Base-by-base conservation (phyloP, 2,888 invertebrate genomes). In the Mactromeris polynyma region DNA sequence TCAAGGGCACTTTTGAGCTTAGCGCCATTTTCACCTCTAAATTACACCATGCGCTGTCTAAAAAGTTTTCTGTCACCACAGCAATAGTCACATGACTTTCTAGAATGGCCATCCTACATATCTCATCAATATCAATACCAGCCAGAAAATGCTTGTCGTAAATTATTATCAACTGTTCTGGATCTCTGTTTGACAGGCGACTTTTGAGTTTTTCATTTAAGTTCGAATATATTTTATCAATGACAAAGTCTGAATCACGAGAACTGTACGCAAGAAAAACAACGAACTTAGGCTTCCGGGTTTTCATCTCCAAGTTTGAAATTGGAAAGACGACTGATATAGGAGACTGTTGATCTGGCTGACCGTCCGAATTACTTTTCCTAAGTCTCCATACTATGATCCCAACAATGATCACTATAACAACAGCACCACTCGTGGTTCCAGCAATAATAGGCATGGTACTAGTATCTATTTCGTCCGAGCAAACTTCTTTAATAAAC, bases 221-320 rank as follows among this genome's bases (percentile, higher is more conserved):
- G 33, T 38, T 82, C 1, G 26, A 36, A 58, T 82, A 82, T 38
- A 82, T 58, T 82, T 82, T 82, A 14, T 26, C 38, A 6, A 82
- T 0, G n/a, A 82, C 82, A 19, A 82, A 82, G 19, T 82, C 51
- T 17, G n/a, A 21, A 31, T 82, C 82, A 4, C 17, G 33, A 17
- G 51, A 51, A 19, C 54, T 46, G 46, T 81, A 81, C 9, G 81
- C 51, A 81, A 81, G 82, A 38, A 82, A 82, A 26, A 82, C 58
- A 64, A 64, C 33, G 9, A 64, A 64, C n/a, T 82, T 82, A 17
- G 64, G 82, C 1, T 64, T 64, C 33, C 82, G 21, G 38, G 58
- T 14, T 6, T 26, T 38, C 14, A 31, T 26, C 14, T 46, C n/a
- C 11, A n/a, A 11, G 14, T 26, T 38, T 4, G n/a, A 64, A 64